Evolutionary conservation across 2,888 invertebrate genomes (phyloP), one percentile per base, ranked within the genome.

Genomic region (Cremastinae sp.): DNA sequence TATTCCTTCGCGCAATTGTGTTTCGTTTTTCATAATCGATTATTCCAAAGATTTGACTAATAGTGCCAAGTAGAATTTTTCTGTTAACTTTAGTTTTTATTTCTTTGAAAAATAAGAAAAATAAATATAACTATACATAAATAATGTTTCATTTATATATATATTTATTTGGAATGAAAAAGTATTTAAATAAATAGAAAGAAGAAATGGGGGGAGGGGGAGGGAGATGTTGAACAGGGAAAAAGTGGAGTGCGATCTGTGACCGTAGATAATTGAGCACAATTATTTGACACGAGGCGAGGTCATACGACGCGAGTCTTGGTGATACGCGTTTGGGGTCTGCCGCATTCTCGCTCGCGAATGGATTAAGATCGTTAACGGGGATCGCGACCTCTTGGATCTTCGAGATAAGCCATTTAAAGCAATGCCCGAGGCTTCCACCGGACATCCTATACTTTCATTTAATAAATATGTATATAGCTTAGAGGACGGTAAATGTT

Each of bases 331-430:
- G 34, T 38, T 16, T 28, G 16, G 9, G n/a, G 45, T 22, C 28
- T 22, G 59, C 20, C 58, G 22, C 1, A 20, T 41, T 16, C 47
- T n/a, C 12, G 18, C 9, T 16, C 70, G 45, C 54, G 47, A 38
- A 49, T 41, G 71, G 66, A 75, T 75, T 68, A 62, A 62, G 66
- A 65, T 68, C 71, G 66, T 62, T 72, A 51, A 68, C 66, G 56
- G 58, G 61, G 71, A 71, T 72, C 75, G 7, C 43, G 71, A 75
- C 71, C 61, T 53, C 28, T 28, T 56, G 62, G 56, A 66, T 62
- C 72, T 22, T 47, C 41, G 66, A 54, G 61, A 72, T 72, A 75
- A 75, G 66, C 49, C 62, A 58, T 72, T 71, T 62, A 66, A 71
- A 75, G 66, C 75, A 66, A 62, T 66, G 71, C 38, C 54, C 2